Conservation (phyloP, 2,797 vertebrate genomes). For the Jordanella pulchra region DNA sequence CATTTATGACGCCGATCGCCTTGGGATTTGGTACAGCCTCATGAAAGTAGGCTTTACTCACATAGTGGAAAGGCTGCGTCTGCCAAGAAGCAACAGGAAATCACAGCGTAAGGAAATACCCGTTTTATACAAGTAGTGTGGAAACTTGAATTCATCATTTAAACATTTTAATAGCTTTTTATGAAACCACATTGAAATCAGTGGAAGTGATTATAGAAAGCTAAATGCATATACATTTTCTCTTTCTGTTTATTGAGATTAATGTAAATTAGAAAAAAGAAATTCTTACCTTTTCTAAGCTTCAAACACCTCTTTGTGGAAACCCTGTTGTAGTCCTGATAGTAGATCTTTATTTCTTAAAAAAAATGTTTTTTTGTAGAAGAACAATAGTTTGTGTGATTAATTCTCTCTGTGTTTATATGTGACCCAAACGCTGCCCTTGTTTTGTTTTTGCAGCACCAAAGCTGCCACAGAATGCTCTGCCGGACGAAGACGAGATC, state of each 20-base stretch:
- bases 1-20: slow-evolving; percentile 14
- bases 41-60: slow-evolving; percentile 1
- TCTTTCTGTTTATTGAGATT: no score
- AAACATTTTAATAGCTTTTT: no score
- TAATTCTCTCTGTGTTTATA: neutral
- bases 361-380: neutral
- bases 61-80: slow-evolving; percentile 25
- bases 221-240: no score
- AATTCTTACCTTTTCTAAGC: no score
- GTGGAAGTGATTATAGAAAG: no score
- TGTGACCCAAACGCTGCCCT: neutral
- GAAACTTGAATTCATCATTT: no score
- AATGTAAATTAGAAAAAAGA: no score
- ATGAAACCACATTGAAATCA: no score
- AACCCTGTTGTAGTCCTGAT: neutral
- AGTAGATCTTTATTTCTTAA: neutral
- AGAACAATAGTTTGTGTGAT: neutral
- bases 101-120: slow-evolving; percentile 31
- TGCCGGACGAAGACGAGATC: neutral
- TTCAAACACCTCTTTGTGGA: neutral
- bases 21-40: slow-evolving; percentile 58
- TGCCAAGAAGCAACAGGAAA: neutral
- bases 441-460: slow-evolving; percentile 22
- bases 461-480: neutral
- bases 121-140: neutral